These are phyloP conservation scores for Leptocoma aspasia DNA, from an alignment of 2,113 vertebrate species.

Conservation along the genomic window DNA sequence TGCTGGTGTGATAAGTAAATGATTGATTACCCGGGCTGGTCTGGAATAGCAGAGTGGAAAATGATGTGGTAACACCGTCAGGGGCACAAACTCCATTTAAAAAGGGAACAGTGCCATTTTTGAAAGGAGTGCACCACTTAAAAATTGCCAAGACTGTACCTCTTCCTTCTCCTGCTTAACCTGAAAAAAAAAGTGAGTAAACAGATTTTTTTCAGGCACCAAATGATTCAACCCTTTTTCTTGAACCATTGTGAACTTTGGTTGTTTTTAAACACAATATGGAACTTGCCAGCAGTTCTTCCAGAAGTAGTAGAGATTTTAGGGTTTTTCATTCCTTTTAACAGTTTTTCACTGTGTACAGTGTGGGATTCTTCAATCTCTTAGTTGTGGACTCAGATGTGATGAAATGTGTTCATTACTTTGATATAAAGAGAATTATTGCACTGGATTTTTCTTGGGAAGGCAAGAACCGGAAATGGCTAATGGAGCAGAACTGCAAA, in stretches of 20 bases:
- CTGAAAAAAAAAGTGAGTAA: not conserved
- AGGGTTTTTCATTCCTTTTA: not conserved
- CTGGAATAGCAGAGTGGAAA: conserved; percentile 12
- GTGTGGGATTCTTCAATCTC: not conserved
- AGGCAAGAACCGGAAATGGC: not conserved
- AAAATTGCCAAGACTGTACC: not conserved
- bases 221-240: not conserved
- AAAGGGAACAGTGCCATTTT: not conserved
- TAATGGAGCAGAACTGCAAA: not conserved
- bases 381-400: not conserved
- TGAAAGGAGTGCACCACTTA: not conserved
- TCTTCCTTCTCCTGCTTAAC: not conserved
- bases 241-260: not conserved
- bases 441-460: not conserved
- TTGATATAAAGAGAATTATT: not conserved
- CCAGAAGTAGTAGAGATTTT: not conserved
- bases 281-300: not conserved
- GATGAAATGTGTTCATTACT: not conserved
- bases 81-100: not conserved
- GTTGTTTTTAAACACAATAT: not conserved
- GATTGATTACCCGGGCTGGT: conserved; percentile 45
- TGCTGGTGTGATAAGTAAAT: conserved; percentile 36
- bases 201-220: not conserved
- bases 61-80: not conserved
- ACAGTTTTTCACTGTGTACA: not conserved